phyloP scores from a whole-genome alignment of 92 coral and sea anemone species.

The Scolanthus callimorphus region DNA sequence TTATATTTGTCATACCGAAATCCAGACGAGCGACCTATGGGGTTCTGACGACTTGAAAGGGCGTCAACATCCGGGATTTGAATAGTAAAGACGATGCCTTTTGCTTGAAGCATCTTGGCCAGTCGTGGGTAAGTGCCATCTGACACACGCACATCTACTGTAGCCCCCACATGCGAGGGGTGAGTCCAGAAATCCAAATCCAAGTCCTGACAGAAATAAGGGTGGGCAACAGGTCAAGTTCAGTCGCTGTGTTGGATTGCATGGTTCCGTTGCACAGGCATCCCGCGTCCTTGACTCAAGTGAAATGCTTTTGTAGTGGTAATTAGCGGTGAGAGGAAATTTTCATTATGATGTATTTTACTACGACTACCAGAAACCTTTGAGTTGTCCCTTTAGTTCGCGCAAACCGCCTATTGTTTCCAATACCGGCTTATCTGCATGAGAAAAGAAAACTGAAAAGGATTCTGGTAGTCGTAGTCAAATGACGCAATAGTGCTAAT shows the following conservation, averaged over 20 bases:
- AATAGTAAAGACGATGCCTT: conserved; percentile 46
- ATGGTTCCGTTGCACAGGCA: too few relatives aligned
- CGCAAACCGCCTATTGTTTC: too few relatives aligned
- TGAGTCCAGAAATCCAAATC: conserved; percentile 90
- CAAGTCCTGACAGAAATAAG: conserved; percentile 7
- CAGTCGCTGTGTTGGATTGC: too few relatives aligned
- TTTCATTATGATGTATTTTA: too few relatives aligned
- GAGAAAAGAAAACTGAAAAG: too few relatives aligned
- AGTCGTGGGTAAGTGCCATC: conserved; percentile 28
- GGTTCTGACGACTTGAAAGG: conserved; percentile 51
- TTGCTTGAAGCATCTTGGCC: conserved; percentile 31
- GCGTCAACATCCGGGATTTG: conserved; percentile 67
- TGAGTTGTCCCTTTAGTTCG: too few relatives aligned
- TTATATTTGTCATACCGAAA: conserved; percentile 70
- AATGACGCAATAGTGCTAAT: too few relatives aligned
- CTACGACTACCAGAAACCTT: too few relatives aligned
- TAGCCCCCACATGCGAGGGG: conserved; percentile 56
- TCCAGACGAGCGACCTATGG: conserved; percentile 17
- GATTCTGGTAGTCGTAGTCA: not conserved
- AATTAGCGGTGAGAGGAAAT: too few relatives aligned
- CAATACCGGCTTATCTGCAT: too few relatives aligned
- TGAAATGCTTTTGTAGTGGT: too few relatives aligned
- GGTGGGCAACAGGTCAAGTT: not conserved
- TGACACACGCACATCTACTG: conserved; percentile 75
- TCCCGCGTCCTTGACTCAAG: too few relatives aligned